phyloP scores from a whole-genome alignment of 2,113 vertebrate species.

The Rhodinocichla rosea region DNA sequence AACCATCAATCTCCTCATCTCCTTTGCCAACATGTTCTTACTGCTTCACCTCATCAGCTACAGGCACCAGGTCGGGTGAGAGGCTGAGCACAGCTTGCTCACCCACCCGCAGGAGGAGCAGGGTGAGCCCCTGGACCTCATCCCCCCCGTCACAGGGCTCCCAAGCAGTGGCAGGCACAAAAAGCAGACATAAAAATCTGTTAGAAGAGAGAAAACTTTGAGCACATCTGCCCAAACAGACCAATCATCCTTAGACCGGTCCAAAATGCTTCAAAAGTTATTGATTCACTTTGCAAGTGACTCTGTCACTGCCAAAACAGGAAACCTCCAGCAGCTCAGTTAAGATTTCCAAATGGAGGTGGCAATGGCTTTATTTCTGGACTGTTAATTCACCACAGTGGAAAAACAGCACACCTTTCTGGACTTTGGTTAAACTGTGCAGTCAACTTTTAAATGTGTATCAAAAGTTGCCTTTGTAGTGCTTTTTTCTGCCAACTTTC shows the following conservation, averaged over 20 bases:
- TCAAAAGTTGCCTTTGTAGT: background rate
- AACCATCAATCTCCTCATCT: background rate
- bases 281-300: background rate
- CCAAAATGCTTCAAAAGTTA: background rate
- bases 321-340: background rate
- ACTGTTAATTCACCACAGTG: background rate
- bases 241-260: background rate
- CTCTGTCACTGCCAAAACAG: rapidly evolving
- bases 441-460: background rate
- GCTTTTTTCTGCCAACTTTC: background rate
- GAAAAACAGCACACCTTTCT: background rate
- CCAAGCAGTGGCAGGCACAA: background rate
- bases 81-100: background rate
- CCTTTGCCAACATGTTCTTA: rapidly evolving
- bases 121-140: background rate
- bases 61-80: background rate
- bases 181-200: background rate
- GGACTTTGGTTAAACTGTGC: background rate
- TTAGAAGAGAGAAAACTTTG: background rate
- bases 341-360: background rate
- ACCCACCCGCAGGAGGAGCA: background rate
- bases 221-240: background rate
- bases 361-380: background rate
- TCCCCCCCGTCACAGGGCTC: background rate
- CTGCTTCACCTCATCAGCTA: background rate